Evolutionary conservation across 2,113 vertebrate species (phyloP), one percentile per base, ranked within the genome.

Genomic region (Kryptolebias marmoratus): DNA sequence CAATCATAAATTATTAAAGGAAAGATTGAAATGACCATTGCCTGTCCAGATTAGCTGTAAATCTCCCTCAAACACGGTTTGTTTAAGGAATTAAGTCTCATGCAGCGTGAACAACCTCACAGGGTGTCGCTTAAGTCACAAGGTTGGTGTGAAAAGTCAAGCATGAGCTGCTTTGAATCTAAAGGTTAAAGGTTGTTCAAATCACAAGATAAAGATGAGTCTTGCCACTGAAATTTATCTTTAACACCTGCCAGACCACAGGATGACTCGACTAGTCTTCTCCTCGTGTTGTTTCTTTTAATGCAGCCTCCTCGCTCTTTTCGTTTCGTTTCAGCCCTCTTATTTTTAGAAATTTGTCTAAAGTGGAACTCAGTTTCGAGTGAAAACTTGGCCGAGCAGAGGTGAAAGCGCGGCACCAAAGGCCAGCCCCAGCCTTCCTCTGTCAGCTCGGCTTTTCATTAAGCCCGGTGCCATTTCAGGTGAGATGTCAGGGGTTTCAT

Each of bases 1-100:
- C 84, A 71, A 83, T 90, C 85, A 84, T 92, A 91, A 91, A 90
- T 90, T 89, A 92, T 91, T 91, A 85, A 91, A 89, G 82, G 78
- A 88, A 90, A 83, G 86, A 85, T 84, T 85, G 88, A 85, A 90
- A 85, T 91, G 87, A 89, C 86, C 88, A 61, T 79, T 15, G 78
- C 77, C 89, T 87, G 83, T 87, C 83, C 82, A 79, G 86, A 88
- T 89, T 84, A 84, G 87, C 87, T 74, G 77, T 88, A 90, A 88
- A 90, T 89, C 88, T 82, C 73, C 73, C 82, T 88, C 84, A 68
- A 81, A 83, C 83, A 82, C 27, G 86, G 88, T 92, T 90, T 90
- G 88, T 90, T 88, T 84, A 91, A 92, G 83, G 84, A 90, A 90
- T 92, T 88, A 89, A 85, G 87, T 80, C 82, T 80, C 71, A 73